Conservation (phyloP, 2,888 invertebrate genomes). For the Nomada ferruginata region DNA sequence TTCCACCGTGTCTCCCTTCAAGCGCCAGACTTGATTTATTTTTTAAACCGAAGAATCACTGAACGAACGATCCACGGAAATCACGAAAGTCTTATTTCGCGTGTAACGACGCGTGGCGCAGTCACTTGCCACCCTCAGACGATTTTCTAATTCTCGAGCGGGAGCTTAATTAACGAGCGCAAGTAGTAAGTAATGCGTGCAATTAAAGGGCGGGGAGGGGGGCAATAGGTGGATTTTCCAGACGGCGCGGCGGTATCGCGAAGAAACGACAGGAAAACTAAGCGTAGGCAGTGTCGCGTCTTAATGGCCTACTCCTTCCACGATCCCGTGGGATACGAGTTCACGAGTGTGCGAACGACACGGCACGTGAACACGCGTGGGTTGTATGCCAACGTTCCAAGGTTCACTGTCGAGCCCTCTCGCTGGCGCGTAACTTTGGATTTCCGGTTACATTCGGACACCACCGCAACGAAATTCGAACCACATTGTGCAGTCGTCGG, state of each 20-base stretch:
- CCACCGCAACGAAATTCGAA: slow-evolving; percentile 1
- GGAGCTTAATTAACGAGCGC: slow-evolving; percentile 71
- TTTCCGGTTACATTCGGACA: slow-evolving; percentile 19
- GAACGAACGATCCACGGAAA: slow-evolving; percentile 17
- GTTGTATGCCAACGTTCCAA: background rate
- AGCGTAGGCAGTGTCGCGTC: slow-evolving; percentile 56
- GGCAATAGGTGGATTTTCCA: slow-evolving; percentile 57
- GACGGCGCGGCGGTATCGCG: slow-evolving; percentile 60
- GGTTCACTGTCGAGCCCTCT: background rate
- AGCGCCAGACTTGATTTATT: background rate
- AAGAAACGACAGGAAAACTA: slow-evolving; percentile 69
- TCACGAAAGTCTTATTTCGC: slow-evolving; percentile 36
- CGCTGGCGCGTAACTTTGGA: slow-evolving; percentile 14
- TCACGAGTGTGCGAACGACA: slow-evolving; percentile 78
- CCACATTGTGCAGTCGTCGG: background rate
- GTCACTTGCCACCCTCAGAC: slow-evolving; percentile 37
- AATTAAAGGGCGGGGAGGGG: slow-evolving; percentile 69
- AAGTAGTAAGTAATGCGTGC: slow-evolving; percentile 70
- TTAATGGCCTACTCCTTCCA: slow-evolving; percentile 63
- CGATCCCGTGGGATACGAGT: slow-evolving; percentile 72
- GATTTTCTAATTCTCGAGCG: slow-evolving; percentile 61
- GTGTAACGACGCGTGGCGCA: slow-evolving; percentile 25
- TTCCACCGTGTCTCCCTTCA: slow-evolving; percentile 9
- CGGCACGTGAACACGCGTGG: slow-evolving; percentile 72
- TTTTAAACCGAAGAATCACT: too few relatives aligned